These are phyloP conservation scores for Hystrix cristata DNA, from an alignment of 2,113 vertebrate genomes.

Conservation along the genomic window DNA sequence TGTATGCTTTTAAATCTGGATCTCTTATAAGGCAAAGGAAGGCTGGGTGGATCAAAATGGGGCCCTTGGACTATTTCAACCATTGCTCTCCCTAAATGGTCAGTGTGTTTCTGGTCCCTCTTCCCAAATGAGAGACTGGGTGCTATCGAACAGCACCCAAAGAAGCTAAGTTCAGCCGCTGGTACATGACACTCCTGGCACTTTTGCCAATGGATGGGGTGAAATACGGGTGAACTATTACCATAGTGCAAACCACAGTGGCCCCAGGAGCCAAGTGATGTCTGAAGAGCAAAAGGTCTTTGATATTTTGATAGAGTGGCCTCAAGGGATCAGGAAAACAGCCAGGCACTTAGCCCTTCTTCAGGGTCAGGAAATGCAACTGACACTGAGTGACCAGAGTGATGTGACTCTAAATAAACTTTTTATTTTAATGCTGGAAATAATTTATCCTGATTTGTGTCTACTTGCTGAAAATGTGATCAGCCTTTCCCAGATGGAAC, in stretches of 20 bases:
- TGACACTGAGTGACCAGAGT: background rate
- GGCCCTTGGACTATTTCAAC: background rate
- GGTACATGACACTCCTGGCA: background rate
- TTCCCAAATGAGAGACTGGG: background rate
- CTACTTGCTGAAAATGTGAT: constrained; percentile 60
- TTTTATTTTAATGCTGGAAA: constrained; percentile 28
- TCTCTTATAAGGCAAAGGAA: background rate
- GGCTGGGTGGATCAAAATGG: background rate
- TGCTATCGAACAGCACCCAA: background rate
- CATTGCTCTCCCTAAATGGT: background rate
- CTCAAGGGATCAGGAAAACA: background rate
- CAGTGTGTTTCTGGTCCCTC: background rate
- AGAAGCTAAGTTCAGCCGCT: background rate
- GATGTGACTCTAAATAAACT: constrained; percentile 21
- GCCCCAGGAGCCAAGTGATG: background rate
- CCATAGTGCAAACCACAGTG: background rate
- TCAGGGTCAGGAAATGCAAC: constrained; percentile 7
- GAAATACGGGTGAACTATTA: background rate
- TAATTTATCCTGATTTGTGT: constrained; percentile 54
- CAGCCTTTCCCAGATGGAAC: constrained; percentile 59
- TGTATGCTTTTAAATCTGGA: background rate
- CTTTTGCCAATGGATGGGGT: background rate
- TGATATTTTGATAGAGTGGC: background rate
- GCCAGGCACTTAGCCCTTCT: background rate
- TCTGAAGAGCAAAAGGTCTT: background rate